phyloP scores from a whole-genome alignment of 2,888 invertebrate species.

The Orthosia incerta region DNA sequence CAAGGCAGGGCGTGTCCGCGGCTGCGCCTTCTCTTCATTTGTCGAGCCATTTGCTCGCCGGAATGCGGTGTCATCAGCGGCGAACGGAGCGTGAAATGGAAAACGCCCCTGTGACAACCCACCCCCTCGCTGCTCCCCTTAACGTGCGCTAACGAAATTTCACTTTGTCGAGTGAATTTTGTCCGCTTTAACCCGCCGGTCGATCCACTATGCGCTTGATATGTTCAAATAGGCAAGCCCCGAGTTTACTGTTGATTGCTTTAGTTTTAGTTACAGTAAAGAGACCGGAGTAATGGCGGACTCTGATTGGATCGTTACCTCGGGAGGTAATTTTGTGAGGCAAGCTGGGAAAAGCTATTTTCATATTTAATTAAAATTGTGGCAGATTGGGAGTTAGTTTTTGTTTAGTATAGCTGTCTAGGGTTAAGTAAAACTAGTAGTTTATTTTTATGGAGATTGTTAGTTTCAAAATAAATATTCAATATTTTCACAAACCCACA shows the following conservation, averaged over 20 bases:
- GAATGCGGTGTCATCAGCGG: slow-evolving; percentile 90
- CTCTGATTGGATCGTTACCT: slow-evolving; percentile 46
- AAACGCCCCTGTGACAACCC: slow-evolving; percentile 89
- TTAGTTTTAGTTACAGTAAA: slow-evolving; percentile 70
- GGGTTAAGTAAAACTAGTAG: background rate
- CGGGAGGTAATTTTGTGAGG: slow-evolving; percentile 33
- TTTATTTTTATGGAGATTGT: slow-evolving; percentile 2
- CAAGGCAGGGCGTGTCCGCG: slow-evolving; percentile 86
- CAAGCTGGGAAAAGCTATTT: slow-evolving; percentile 28
- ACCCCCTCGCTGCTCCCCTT: slow-evolving; percentile 75
- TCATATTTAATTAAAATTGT: slow-evolving; percentile 53
- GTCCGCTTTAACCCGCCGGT: slow-evolving; percentile 70
- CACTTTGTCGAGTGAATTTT: slow-evolving; percentile 76
- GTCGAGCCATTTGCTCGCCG: slow-evolving; percentile 89
- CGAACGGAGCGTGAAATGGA: slow-evolving; percentile 90
- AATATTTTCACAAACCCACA: background rate
- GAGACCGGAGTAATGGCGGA: slow-evolving; percentile 54
- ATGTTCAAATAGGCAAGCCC: slow-evolving; percentile 75
- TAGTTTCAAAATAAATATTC: background rate
- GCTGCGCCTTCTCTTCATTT: slow-evolving; percentile 88
- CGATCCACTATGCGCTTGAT: slow-evolving; percentile 71
- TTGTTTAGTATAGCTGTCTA: slow-evolving; percentile 23
- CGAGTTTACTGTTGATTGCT: slow-evolving; percentile 75
- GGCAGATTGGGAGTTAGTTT: slow-evolving; percentile 33
- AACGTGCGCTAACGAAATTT: slow-evolving; percentile 88